Evolutionary conservation across 2,888 invertebrate genomes (phyloP), one percentile per base, ranked within the genome.

Genomic region (Cyaniris semiargus): DNA sequence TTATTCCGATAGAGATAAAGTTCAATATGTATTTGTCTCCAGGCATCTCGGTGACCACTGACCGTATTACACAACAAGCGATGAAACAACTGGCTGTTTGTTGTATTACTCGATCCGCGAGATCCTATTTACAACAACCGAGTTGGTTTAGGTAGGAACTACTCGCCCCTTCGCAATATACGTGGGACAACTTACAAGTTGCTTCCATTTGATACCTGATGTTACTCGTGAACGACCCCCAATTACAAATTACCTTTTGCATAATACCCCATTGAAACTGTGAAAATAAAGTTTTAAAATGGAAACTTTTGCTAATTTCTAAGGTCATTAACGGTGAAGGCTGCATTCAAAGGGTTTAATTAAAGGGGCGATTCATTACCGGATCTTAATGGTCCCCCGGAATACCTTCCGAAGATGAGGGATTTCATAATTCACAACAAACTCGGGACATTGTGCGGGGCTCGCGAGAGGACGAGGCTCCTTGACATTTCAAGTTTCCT

Each of bases 311-410:
- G 27, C 53, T 53, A 21, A 27, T 44, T 48, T 74, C 53, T 74
- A 18, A 27, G 27, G 74, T 74, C 74, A 23, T 74, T 48, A 74
- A 74, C 48, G 74, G 74, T 53, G 15, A 74, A 27, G 74, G 74
- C 74, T 48, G 48, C 74, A 48, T 66, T 53, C 74, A 48, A 48
- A 38, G 74, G 48, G 44, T 53, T 48, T 74, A 74, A 74, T 74
- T 74, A 74, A 53, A 53, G 48, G 53, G 18, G 53, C 74, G 44
- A 74, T 74, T 74, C 74, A 74, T 74, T 53, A 74, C 38, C 74
- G 13, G 27, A 72, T 44, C 21, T 15, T 44, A 72, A 72, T 21
- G 72, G 21, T 44, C 72, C 44, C 44, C 44, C 18, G 21, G 71
- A 44, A 21, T 71, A 72, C 21, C 38, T 71, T 38, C 71, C n/a